Evolutionary conservation across 1,140 invertebrate genomes (phyloP).

Genomic region (Drosophila sucinea): DNA sequence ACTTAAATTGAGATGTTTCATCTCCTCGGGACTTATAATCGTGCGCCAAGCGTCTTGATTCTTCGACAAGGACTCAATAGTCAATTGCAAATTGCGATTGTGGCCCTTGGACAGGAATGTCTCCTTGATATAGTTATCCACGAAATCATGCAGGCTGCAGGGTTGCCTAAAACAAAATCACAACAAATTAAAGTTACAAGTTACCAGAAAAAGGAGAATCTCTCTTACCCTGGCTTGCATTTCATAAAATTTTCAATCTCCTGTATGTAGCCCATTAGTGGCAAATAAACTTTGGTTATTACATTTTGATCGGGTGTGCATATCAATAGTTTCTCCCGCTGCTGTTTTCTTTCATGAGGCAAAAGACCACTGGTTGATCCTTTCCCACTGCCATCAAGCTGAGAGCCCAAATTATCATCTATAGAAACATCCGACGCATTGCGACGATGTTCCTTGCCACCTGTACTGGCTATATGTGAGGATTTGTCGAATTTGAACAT

Average conservation of each 20-base stretch:
- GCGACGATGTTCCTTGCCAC: conserved; percentile 85
- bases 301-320: conserved; percentile 90
- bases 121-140: conserved; percentile 90
- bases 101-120: conserved; percentile 87
- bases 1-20: conserved; percentile 85
- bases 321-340: conserved; percentile 86
- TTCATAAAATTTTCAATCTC: conserved; percentile 89
- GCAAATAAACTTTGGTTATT: conserved; percentile 90
- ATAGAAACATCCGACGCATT: conserved; percentile 81
- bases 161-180: conserved; percentile 71
- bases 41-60: conserved; percentile 90
- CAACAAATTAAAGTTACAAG: background rate
- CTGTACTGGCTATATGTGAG: conserved; percentile 87
- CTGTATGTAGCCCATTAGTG: conserved; percentile 89
- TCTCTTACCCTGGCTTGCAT: conserved; percentile 85
- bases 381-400: conserved; percentile 60
- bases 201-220: background rate
- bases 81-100: conserved; percentile 84
- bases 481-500: conserved; percentile 93
- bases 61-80: conserved; percentile 88
- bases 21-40: conserved; percentile 87
- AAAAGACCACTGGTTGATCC: conserved; percentile 56
- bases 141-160: conserved; percentile 89
- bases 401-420: conserved; percentile 65
- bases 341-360: conserved; percentile 63